phyloP scores from a whole-genome alignment of 2,888 invertebrate species.

The Pachymerium ferrugineum region DNA sequence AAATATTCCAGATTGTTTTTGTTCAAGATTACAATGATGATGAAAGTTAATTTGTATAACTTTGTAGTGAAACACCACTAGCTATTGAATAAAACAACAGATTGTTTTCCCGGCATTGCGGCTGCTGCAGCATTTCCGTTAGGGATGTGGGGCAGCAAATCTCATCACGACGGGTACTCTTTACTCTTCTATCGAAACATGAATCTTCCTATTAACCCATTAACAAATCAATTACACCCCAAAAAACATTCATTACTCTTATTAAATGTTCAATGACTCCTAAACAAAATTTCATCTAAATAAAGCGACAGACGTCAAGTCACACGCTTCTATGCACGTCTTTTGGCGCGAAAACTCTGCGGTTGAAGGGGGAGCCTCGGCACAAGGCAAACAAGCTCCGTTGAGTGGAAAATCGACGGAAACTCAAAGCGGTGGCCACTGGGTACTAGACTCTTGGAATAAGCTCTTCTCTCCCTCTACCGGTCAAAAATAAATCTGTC shows the following conservation, averaged over 20 bases:
- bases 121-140: no score
- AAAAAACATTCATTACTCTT: neutral
- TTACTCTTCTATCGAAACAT: no score
- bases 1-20: no score
- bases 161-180: no score
- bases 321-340: neutral
- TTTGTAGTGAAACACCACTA: no score
- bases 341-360: neutral
- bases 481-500: neutral
- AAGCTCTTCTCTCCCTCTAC: no score
- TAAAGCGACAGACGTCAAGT: neutral
- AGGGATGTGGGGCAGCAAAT: no score
- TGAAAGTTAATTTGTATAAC: no score
- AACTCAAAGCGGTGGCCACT: neutral
- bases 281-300: neutral
- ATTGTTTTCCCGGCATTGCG: no score
- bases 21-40: no score
- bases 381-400: neutral
- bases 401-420: neutral
- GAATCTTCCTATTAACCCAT: neutral
- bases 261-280: slow-evolving; percentile 1
- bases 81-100: no score
- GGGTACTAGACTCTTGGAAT: neutral
- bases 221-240: neutral
- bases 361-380: neutral